These are phyloP conservation scores for Hemiscyllium ocellatum DNA, from an alignment of 2,113 vertebrate species.

Conservation along the genomic window DNA sequence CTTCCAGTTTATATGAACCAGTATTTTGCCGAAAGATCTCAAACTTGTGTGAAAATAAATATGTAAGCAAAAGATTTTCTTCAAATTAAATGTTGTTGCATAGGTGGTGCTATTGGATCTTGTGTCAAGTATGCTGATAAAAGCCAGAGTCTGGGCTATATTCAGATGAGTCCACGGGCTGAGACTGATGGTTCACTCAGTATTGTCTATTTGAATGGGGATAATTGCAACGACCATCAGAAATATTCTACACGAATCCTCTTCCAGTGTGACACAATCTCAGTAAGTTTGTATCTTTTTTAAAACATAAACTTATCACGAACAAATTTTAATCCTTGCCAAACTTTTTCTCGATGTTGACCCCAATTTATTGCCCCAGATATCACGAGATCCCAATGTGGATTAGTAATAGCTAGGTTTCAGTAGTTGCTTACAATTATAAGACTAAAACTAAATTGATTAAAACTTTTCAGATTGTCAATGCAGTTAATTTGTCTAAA, in stretches of 20 bases:
- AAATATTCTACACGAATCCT: constrained; percentile 80
- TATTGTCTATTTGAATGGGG: constrained; percentile 79
- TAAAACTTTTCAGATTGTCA: not conserved
- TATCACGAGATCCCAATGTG: no score
- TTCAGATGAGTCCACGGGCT: constrained; percentile 77
- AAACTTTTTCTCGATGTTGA: no score
- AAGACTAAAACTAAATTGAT: not conserved
- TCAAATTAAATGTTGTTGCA: constrained; percentile 12
- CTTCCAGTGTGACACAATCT: constrained; percentile 75
- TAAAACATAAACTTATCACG: not conserved
- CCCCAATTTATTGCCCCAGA: no score
- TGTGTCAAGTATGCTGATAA: constrained; percentile 58
- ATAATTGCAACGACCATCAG: constrained; percentile 58
- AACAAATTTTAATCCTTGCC: no score
- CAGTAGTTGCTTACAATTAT: not conserved
- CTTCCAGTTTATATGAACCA: not conserved
- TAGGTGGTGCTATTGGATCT: constrained; percentile 77
- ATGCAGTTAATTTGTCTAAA: not conserved
- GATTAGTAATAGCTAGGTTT: not conserved
- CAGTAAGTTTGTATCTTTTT: constrained; percentile 52
- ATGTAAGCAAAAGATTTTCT: not conserved
- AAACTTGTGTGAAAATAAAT: not conserved
- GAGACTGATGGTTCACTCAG: constrained; percentile 76
- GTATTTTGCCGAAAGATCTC: not conserved
- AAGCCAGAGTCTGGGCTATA: constrained; percentile 70